These are phyloP conservation scores for Dreissena polymorpha DNA, from an alignment of 1,140 invertebrate genomes.

Conservation along the genomic window DNA sequence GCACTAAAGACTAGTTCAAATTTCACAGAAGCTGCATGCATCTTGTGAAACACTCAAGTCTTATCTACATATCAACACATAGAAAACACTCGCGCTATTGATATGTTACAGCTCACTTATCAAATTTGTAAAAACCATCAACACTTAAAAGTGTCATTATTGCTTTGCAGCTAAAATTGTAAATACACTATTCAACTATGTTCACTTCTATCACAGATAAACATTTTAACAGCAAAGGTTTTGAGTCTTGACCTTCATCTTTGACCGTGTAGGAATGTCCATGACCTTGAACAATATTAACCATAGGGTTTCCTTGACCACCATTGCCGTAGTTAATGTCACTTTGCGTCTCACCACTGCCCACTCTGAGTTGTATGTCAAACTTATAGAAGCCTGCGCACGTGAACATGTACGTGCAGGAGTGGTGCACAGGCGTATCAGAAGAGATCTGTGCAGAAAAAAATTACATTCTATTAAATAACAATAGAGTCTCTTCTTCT, in stretches of 20 bases:
- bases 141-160: too few species aligned
- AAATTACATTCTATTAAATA: neutral
- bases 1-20: too few species aligned
- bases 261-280: neutral
- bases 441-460: conserved; percentile 26
- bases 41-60: too few species aligned
- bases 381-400: conserved; percentile 50
- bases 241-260: neutral
- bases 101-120: too few species aligned
- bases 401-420: conserved; percentile 47
- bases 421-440: conserved; percentile 33
- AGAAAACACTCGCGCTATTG: too few species aligned
- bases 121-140: too few species aligned
- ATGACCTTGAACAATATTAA: conserved; percentile 3
- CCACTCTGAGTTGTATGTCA: conserved; percentile 41
- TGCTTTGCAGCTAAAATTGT: neutral
- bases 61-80: too few species aligned
- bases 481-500: too few species aligned
- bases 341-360: too few species aligned
- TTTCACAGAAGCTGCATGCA: too few species aligned
- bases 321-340: neutral
- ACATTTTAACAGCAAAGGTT: conserved; percentile 31
- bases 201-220: conserved; percentile 54
- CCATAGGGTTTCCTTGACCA: neutral
- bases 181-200: conserved; percentile 31